Conservation (phyloP, 1,140 invertebrate genomes). For the Trigoniulus corallinus region DNA sequence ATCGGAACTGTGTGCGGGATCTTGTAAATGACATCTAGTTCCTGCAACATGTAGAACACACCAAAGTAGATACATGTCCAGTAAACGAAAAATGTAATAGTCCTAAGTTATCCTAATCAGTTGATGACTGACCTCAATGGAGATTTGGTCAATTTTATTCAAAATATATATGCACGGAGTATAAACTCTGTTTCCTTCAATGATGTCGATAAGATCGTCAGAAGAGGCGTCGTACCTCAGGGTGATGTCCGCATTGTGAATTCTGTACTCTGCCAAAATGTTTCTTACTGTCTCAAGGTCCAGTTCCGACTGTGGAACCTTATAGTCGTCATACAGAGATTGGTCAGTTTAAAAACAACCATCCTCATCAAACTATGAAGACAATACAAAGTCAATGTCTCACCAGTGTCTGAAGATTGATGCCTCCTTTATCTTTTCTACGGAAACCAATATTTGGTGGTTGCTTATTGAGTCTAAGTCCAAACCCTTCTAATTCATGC, state of each 20-base stretch:
- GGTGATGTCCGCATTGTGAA: slow-evolving; percentile 95
- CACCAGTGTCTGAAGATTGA: slow-evolving; percentile 79
- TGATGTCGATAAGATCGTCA: slow-evolving; percentile 96
- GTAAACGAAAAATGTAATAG: neutral
- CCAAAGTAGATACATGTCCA: neutral
- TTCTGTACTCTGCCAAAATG: slow-evolving; percentile 94
- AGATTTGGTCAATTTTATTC: slow-evolving; percentile 84
- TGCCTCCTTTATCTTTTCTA: slow-evolving; percentile 93
- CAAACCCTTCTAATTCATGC: slow-evolving; percentile 97
- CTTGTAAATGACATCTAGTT: slow-evolving; percentile 96
- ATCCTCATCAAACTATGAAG: no score
- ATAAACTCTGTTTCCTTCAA: slow-evolving; percentile 97
- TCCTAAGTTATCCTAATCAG: slow-evolving; percentile 6
- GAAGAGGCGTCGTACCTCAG: slow-evolving; percentile 86
- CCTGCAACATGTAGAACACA: slow-evolving; percentile 43
- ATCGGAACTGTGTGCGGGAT: slow-evolving; percentile 99
- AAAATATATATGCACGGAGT: slow-evolving; percentile 96
- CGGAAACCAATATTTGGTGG: slow-evolving; percentile 94
- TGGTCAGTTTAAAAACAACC: no score
- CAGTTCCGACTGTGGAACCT: slow-evolving; percentile 82
- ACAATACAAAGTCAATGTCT: no score
- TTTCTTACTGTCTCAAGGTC: slow-evolving; percentile 90
- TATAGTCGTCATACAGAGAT: no score
- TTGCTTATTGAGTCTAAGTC: slow-evolving; percentile 86
- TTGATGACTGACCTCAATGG: slow-evolving; percentile 34